Evolutionary conservation across 2,797 vertebrate species (phyloP), one percentile per base, ranked within the genome.

Genomic region (Graptemys geographica): DNA sequence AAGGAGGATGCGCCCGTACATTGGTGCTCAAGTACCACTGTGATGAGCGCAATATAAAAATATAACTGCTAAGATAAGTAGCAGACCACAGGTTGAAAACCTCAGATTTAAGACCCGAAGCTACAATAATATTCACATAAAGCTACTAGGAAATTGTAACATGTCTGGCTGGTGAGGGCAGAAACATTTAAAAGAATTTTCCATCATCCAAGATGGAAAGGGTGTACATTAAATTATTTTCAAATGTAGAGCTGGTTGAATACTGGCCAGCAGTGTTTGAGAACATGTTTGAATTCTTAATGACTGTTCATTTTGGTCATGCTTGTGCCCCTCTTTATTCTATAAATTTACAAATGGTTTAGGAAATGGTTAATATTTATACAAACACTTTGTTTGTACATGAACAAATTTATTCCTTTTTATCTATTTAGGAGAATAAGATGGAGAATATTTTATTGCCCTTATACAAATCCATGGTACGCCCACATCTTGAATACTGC

Each of bases 101-200:
- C 90, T 91, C 86, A 82, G 80, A 92, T 57, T 87, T 86, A 96
- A 94, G 95, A 93, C 95, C 89, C n/a, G 84, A 80, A 94, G 96
- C 92, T 96, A 95, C 72, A 89, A 93, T 95, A 94, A 96, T 94
- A 96, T 95, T 95, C 95, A 95, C 94, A 95, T 96, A 92, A 93
- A 96, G 95, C 87, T 55, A 93, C 51, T 57, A 87, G 89, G 90
- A 97, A 97, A 94, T 88, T 65, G 87, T 79, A 88, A 84, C 49
- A 74, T 96, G 87, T 94, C 90, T 90, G 82, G 81, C 78, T 90
- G 94, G 25, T 28, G 11, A 95, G 3, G 57, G 88, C 91, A 93
- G 86, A 86, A 94, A 49, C 27, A 16, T 78, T 78, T 49, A 88
- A 18, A 96, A 90, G 87, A 93, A 92, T 92, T 90, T 94, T 95